A percentile compares a stretch with the other conserved stretches of the same genome.
phyloP scores from a whole-genome alignment of 92 coral and sea anemone species.

The Zoanthus sansibaricus region DNA sequence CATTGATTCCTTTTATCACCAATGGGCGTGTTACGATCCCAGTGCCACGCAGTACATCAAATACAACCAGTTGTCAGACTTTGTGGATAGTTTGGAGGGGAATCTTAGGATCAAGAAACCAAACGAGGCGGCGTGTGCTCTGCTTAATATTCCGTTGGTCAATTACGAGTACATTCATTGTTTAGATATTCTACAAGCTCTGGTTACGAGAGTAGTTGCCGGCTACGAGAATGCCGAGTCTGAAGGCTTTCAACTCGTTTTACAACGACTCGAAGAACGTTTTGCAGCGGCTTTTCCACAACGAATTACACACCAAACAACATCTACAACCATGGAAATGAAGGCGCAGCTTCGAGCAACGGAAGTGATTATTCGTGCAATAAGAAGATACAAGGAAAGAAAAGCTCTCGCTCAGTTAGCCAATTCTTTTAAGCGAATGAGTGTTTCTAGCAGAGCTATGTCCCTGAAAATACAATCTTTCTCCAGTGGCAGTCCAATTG shows the following conservation, averaged over 20 bases:
- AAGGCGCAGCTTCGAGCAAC: conserved; percentile 78
- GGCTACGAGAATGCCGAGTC: conserved; percentile 82
- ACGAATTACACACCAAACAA: conserved; percentile 69
- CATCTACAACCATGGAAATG: conserved; percentile 75
- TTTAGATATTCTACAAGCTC: conserved; percentile 90
- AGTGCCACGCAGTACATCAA: conserved; percentile 86
- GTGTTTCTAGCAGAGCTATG: background rate
- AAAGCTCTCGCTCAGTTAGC: conserved; percentile 28
- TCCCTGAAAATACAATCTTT: background rate
- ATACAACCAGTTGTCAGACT: conserved; percentile 83
- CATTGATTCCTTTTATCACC: conserved; percentile 87
- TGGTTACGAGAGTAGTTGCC: conserved; percentile 83
- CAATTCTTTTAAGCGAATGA: background rate
- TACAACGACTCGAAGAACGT: conserved; percentile 90
- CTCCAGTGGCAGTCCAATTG: background rate
- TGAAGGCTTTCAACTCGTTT: conserved; percentile 78
- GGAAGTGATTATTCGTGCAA: conserved; percentile 76
- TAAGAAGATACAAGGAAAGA: conserved; percentile 73
- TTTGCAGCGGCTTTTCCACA: conserved; percentile 89
- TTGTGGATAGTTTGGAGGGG: conserved; percentile 86
- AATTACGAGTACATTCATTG: conserved; percentile 83
- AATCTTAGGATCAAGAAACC: conserved; percentile 84
- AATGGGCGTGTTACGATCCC: conserved; percentile 92
- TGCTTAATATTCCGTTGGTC: conserved; percentile 90
- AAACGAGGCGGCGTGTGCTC: conserved; percentile 90